These are phyloP conservation scores for Anableps anableps DNA, from an alignment of 2,797 vertebrate genomes.

Conservation along the genomic window DNA sequence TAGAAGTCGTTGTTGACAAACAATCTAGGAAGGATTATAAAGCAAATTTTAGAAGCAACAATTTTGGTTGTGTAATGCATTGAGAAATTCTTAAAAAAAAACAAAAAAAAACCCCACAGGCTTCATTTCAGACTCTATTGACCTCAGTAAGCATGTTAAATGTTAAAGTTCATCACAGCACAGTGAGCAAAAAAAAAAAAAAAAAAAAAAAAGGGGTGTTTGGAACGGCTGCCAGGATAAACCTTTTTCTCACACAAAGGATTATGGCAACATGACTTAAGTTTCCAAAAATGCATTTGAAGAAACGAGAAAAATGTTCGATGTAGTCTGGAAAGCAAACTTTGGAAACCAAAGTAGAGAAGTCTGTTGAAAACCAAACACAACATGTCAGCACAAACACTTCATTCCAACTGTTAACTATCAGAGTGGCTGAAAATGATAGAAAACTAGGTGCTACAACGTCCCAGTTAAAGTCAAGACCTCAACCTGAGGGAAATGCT, in stretches of 20 bases:
- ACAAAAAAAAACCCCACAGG: neutral
- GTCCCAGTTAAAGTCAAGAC: slow-evolving; percentile 1
- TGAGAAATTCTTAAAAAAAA: neutral
- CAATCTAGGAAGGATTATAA: neutral
- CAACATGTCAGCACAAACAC: neutral
- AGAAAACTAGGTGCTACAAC: neutral
- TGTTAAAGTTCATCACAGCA: neutral
- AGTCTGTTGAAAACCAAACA: neutral
- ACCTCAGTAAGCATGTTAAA: neutral
- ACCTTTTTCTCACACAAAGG: neutral
- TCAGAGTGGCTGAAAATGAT: neutral
- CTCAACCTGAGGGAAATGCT: neutral
- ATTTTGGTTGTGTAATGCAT: neutral
- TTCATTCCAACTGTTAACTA: neutral
- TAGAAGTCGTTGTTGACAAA: neutral
- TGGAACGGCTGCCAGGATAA: neutral
- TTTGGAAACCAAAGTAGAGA: neutral
- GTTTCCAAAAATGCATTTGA: neutral
- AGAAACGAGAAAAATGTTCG: neutral
- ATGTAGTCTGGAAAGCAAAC: neutral
- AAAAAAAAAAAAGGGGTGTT: neutral
- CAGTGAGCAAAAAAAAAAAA: too few species aligned
- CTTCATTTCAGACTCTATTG: neutral
- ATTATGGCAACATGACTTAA: neutral
- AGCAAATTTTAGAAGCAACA: neutral